Base-by-base conservation (phyloP, 2,888 invertebrate genomes). In the Meandrusa payeni region DNA sequence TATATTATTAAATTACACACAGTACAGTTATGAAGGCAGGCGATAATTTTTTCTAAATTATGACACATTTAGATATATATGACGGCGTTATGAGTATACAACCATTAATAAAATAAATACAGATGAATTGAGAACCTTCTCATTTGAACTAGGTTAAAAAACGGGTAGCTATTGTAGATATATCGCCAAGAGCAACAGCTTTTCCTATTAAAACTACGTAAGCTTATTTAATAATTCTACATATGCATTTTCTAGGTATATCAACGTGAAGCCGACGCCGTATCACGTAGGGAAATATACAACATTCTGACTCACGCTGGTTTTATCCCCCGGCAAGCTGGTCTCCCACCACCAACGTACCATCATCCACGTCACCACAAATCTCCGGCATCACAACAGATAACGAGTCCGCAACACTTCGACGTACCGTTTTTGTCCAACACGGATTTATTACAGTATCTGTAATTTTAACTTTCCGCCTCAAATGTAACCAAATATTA, bases 241-340 rank as follows among this genome's bases (percentile, higher is more conserved):
- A 15, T 15, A 15, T 4, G 15, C 4, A 15, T 15, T 15, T 65
- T 60, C 1, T 56, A 91, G 91, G 91, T 92, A 2, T 82, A 74
- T 53, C 85, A 89, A 28, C 77, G 92, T 15, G 90, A 91, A 51
- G 87, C 92, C 1, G 90, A 91, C 53, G 81, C 86, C 48, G 90
- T 92, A 29, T 72, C 91, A n/a, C 86, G 92, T 10, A 77, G 81
- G 31, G 89, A 91, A 64, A 92, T 92, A 50, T 91, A 91, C 71
- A 89, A 89, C 34, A 89, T 92, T 23, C 74, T 92, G 31, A 89
- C 90, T 1, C 92, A 92, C 65, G 92, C 92, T 0, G 92, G 92
- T 1, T 73, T 92, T 12, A 76, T 92, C 29, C 60, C 39, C 39
- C 54, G 39, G 76, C 82, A 13, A 69, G 89, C 23, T 55, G 61